A percentile compares a stretch with the other conserved stretches of the same genome.
These are phyloP conservation scores for Jaculus jaculus DNA, from an alignment of 2,113 vertebrate genomes.

Conservation along the genomic window DNA sequence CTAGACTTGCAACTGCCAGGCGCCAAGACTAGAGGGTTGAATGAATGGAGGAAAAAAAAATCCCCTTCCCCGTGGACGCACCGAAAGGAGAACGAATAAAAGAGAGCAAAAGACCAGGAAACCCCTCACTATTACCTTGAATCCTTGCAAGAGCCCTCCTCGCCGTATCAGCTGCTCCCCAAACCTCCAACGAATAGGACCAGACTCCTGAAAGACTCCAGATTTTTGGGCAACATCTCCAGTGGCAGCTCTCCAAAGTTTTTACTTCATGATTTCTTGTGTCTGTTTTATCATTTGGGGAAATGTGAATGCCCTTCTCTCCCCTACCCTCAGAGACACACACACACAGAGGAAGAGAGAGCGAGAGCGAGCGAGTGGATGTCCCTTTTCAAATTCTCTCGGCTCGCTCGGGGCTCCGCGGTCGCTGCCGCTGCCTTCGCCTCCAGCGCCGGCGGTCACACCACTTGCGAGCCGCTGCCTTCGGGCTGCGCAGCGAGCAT, in stretches of 20 bases:
- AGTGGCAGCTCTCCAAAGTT: constrained; percentile 78
- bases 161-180: constrained; percentile 76
- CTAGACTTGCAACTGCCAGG: constrained; percentile 28
- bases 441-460: neutral
- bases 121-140: constrained; percentile 62
- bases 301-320: constrained; percentile 31
- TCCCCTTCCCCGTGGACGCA: neutral
- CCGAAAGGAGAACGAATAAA: neutral
- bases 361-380: constrained; percentile 43
- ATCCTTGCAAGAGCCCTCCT: constrained; percentile 64
- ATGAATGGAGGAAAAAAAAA: neutral
- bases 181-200: constrained; percentile 54
- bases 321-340: neutral
- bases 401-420: neutral
- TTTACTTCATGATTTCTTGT: constrained; percentile 73
- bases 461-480: constrained; percentile 45
- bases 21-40: neutral
- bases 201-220: constrained; percentile 66
- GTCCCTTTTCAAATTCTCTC: constrained; percentile 59
- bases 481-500: neutral
- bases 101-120: neutral
- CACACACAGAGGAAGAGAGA: neutral
- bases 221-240: constrained; percentile 70
- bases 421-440: neutral
- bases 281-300: constrained; percentile 60